Evolutionary conservation across 2,797 vertebrate genomes (phyloP), one percentile per base, ranked within the genome.

Genomic region (Poeciliopsis presidionis): DNA sequence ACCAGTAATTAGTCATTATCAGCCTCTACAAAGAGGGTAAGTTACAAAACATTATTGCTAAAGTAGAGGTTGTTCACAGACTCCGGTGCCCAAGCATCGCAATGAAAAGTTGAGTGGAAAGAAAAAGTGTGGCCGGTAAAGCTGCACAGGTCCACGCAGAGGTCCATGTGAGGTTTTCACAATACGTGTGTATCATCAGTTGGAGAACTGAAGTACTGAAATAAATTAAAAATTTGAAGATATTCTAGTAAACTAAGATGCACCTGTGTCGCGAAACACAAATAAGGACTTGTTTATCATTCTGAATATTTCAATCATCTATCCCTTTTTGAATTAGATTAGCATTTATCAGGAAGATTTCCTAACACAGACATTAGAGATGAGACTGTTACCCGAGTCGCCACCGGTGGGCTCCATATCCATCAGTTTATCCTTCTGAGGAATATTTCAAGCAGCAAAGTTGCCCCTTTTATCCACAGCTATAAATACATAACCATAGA

Each of bases 261-360:
- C 63, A 67, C 22, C 4, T 43, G 9, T 25, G 8, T 6, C 13
- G 39, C 1, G 0, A 67, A 45, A 16, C 22, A 70, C 12, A 69
- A 16, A 13, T 43, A 7, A 14, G 2, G 20, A n/a, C 6, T n/a
- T n/a, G 1, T 45, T 43, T 45, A 45, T 45, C 41, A 14, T 41
- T 39, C 36, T 36, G 33, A 75, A 33, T 25, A 9, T 25, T 25
- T 53, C 22, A 53, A 53, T 47, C 9, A 81, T 72, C 41, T 59
- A n/a, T 90, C 91, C 91, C 87, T 92, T 94, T 91, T 84, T 84
- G 25, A 75, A 65, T 71, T 46, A 14, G 33, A 30, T 72, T 28
- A 80, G 72, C 71, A 83, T 83, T 59, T 70, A 76, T 76, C 6
- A 71, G 55, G 33, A 65, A 51, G 79, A 74, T 46, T 84, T 5